phyloP scores from a whole-genome alignment of 2,888 invertebrate genomes.

The Clitarchus hookeri region DNA sequence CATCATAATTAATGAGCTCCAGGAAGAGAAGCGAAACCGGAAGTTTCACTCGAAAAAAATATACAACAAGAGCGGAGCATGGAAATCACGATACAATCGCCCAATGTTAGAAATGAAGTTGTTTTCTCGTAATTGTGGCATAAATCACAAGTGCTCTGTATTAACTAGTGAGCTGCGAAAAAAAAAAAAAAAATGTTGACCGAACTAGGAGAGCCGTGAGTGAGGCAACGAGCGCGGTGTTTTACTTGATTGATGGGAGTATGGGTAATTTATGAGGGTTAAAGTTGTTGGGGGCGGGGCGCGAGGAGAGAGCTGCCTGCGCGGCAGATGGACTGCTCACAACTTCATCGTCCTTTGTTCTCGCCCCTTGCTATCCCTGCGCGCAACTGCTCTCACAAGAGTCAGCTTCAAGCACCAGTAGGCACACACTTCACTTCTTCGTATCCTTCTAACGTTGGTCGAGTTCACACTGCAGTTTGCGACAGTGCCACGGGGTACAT shows the following conservation, averaged over 20 bases:
- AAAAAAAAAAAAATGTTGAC: neutral
- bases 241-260: neutral
- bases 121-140: slow-evolving; percentile 2
- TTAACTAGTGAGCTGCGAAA: neutral
- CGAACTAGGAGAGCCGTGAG: neutral
- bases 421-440: too few relatives aligned
- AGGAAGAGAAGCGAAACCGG: neutral
- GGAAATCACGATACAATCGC: neutral
- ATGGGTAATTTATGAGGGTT: neutral
- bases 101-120: neutral
- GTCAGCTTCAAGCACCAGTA: too few relatives aligned
- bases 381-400: too few relatives aligned
- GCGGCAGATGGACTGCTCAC: slow-evolving; percentile 14
- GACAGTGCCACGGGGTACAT: too few relatives aligned
- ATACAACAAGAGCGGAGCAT: neutral
- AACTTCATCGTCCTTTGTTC: neutral
- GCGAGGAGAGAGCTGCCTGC: neutral
- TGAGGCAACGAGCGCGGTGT: neutral
- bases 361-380: neutral
- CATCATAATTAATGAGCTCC: neutral
- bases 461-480: too few relatives aligned
- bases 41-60: neutral
- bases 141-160: neutral
- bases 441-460: too few relatives aligned
- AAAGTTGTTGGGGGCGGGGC: neutral